phyloP scores from a whole-genome alignment of 2,113 vertebrate genomes.

The Podarcis raffonei region DNA sequence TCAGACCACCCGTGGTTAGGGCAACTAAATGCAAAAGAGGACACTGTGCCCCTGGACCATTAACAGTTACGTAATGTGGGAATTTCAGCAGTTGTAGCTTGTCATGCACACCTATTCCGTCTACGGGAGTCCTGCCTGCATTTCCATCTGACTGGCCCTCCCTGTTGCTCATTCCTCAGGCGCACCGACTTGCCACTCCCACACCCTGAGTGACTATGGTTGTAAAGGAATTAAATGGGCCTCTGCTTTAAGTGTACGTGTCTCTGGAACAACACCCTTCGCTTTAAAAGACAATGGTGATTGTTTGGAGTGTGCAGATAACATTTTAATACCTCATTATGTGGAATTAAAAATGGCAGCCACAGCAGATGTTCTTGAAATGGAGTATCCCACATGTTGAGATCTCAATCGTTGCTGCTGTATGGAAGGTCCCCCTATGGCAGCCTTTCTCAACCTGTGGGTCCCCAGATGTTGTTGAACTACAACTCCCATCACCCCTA shows the following conservation, averaged over 20 bases:
- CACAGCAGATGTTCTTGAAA: background rate
- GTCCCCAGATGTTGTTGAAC: no score
- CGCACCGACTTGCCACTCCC: background rate
- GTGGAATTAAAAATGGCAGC: background rate
- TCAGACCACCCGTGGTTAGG: background rate
- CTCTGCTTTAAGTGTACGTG: background rate
- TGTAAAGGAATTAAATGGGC: background rate
- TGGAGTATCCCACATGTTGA: background rate
- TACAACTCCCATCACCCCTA: no score
- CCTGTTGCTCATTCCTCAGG: background rate
- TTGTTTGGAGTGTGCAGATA: background rate
- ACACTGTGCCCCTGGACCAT: background rate
- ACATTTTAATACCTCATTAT: background rate
- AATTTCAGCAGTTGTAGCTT: background rate
- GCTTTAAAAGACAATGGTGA: background rate
- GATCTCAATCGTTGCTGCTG: background rate
- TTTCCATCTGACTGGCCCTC: background rate
- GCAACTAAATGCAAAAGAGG: background rate
- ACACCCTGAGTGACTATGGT: background rate
- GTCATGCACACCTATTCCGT: background rate
- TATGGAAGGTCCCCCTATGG: background rate
- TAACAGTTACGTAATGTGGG: background rate
- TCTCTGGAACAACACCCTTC: constrained; percentile 1
- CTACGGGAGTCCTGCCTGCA: background rate
- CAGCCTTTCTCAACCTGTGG: no score